Conservation (phyloP, 1,140 invertebrate species). For the Andrena cerasifolii region DNA sequence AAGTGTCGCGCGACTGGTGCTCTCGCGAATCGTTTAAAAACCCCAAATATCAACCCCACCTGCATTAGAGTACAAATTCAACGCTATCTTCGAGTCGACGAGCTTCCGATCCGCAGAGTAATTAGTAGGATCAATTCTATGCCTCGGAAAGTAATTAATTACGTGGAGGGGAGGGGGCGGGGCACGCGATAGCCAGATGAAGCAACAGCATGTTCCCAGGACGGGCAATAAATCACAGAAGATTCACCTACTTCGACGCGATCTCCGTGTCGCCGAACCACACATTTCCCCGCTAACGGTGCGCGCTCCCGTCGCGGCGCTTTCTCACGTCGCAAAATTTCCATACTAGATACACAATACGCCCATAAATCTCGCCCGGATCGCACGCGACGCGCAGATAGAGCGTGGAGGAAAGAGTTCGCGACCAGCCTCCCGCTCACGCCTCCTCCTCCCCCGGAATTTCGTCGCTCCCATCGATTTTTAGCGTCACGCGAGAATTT, state of each 20-base stretch:
- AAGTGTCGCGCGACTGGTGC: slow-evolving; percentile 22
- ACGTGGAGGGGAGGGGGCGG: slow-evolving; percentile 19
- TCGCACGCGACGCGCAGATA: not conserved
- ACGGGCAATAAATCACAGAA: slow-evolving; percentile 47
- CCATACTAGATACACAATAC: slow-evolving; percentile 54
- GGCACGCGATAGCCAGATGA: too few relatives aligned
- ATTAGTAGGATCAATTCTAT: slow-evolving; percentile 34
- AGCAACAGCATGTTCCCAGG: slow-evolving; percentile 22
- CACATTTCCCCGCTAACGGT: slow-evolving; percentile 31
- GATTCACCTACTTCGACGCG: slow-evolving; percentile 42
- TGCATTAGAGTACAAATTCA: too few relatives aligned
- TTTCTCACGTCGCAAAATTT: slow-evolving; percentile 57
- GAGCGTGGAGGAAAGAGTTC: not conserved
- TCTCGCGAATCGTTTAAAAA: not conserved
- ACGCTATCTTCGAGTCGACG: too few relatives aligned
- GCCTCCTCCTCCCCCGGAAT: slow-evolving; percentile 40
- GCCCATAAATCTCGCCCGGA: slow-evolving; percentile 39
- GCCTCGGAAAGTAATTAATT: slow-evolving; percentile 43
- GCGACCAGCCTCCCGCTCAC: not conserved
- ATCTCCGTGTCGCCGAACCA: slow-evolving; percentile 52
- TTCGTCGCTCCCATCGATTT: slow-evolving; percentile 50
- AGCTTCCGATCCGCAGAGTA: too few relatives aligned
- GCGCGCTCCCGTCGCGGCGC: slow-evolving; percentile 30
- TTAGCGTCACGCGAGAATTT: slow-evolving; percentile 31
- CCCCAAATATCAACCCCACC: too few relatives aligned